Percentiles rank a stretch among this genome's conserved stretches.
These are phyloP conservation scores for Odontothrips loti DNA, from an alignment of 2,888 invertebrate species.

Conservation along the genomic window DNA sequence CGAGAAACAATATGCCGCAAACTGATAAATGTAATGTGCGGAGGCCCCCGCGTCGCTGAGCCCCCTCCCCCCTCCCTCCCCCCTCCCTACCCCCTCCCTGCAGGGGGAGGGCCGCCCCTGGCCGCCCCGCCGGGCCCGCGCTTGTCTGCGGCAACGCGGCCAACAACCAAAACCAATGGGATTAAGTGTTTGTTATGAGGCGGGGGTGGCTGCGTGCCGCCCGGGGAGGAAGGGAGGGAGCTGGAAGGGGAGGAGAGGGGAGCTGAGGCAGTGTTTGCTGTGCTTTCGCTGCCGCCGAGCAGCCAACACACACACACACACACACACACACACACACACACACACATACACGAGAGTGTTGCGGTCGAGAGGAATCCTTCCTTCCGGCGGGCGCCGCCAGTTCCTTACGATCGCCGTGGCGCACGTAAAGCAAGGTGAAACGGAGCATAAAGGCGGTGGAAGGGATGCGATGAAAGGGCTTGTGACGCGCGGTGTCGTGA, in stretches of 20 bases:
- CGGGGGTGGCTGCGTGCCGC: neutral
- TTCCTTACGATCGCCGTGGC: no score
- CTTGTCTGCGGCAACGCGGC: neutral
- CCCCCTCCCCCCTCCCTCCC: neutral
- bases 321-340: no score
- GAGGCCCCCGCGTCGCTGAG: neutral
- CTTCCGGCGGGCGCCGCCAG: no score
- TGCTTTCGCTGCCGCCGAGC: neutral
- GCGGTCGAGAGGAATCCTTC: no score
- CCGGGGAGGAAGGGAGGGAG: neutral
- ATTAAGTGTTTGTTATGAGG: slow-evolving; percentile 20
- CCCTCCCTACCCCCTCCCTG: neutral
- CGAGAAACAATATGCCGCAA: slow-evolving; percentile 26
- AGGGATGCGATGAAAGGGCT: no score
- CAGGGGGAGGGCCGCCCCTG: neutral
- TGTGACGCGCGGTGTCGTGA: no score
- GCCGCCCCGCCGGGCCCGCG: neutral
- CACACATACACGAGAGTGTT: no score
- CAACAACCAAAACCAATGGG: slow-evolving; percentile 24
- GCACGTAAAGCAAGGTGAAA: no score
- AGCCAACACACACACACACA: no score
- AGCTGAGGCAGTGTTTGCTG: neutral
- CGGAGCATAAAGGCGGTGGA: no score
- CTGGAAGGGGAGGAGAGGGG: neutral
- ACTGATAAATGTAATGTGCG: slow-evolving; percentile 26